Percentiles rank a stretch among this genome's conserved stretches.
Evolutionary conservation across 2,797 vertebrate genomes (phyloP).

Genomic region (Spheniscus humboldti): DNA sequence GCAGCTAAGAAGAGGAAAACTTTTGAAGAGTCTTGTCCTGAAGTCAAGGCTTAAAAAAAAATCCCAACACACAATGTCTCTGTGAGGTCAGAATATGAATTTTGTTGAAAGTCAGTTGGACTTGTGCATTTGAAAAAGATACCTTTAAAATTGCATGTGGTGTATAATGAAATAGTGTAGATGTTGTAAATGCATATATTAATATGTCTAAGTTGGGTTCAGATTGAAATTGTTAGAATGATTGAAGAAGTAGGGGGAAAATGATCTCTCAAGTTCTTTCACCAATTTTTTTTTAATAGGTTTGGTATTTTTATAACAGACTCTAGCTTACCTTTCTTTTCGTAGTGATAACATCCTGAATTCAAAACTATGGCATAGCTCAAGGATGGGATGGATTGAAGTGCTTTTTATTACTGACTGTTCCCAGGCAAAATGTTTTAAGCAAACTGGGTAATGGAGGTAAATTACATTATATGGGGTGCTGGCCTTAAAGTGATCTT

Average conservation of each 20-base stretch:
- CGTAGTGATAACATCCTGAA: background rate
- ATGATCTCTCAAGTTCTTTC: background rate
- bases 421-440: constrained; percentile 54
- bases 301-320: constrained; percentile 46
- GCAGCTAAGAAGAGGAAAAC: background rate
- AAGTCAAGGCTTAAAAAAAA: background rate
- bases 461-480: constrained; percentile 56
- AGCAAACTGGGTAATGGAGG: constrained; percentile 59
- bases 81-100: background rate
- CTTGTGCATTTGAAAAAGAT: background rate
- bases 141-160: background rate
- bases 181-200: background rate
- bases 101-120: background rate
- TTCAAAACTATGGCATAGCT: constrained; percentile 51
- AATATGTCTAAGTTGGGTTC: background rate
- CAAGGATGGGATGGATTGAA: constrained; percentile 44
- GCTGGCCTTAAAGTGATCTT: constrained; percentile 54
- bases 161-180: background rate
- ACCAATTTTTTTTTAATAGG: background rate
- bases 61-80: background rate
- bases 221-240: background rate
- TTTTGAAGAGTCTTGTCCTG: background rate
- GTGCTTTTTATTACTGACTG: constrained; percentile 58
- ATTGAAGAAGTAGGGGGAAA: background rate
- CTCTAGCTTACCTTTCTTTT: constrained; percentile 1